Evolutionary conservation across 2,797 vertebrate species (phyloP), one percentile per base, ranked within the genome.

Genomic region (Enoplosus armatus): DNA sequence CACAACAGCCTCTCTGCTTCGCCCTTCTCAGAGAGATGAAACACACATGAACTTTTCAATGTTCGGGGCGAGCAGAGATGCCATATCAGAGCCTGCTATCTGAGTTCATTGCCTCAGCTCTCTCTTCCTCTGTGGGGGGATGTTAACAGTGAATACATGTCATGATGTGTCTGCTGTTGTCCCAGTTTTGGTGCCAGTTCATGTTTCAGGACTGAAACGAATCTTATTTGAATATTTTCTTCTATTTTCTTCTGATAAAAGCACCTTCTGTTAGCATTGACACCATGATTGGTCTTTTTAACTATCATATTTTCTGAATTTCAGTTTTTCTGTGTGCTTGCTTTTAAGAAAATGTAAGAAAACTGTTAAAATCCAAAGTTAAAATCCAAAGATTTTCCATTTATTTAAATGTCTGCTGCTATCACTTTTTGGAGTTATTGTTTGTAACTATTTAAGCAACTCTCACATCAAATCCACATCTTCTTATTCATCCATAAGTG

Each of bases 1-100:
- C 85, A 90, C 79, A 73, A 72, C 69, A 91, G 81, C 68, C 90
- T 69, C 87, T 90, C 80, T 2, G 61, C 51, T 61, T 55, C 68
- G 26, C 48, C 53, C 79, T 55, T 63, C 81, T 71, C 85, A 86
- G 39, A 64, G 59, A 7, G 64, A 55, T 51, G n/a, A n/a, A n/a
- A n/a, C n/a, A n/a, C n/a, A n/a, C n/a, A n/a, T n/a, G n/a, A n/a
- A n/a, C n/a, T n/a, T n/a, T 33, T 80, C 48, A 55, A 1, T 51
- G 54, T 33, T 53, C 39, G 16, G 53, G 24, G 54, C 54, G 72
- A 77, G 51, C 50, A 50, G 60, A 64, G 71, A 35, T 12, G 55
- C 9, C 56, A 24, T 35, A 68, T 85, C 70, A 4, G 26, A 0
- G 70, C 11, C 65, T 54, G 72, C 47, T 58, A 53, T 74, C 76